Base-by-base conservation (phyloP, 2,888 invertebrate species). In the Andrena fulva region DNA sequence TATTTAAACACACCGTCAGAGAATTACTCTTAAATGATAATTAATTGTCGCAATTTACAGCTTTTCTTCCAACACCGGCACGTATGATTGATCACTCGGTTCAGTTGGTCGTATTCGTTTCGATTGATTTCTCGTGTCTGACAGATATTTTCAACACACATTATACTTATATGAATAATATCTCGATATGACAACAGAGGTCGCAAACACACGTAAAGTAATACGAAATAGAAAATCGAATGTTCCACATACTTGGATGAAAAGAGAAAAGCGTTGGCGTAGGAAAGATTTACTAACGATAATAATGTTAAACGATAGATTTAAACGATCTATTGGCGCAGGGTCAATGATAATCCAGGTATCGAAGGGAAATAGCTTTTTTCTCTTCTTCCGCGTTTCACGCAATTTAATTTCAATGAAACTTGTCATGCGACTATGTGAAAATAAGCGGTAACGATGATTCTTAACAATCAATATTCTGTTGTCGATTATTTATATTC, bases 151-250 rank as follows among this genome's bases (percentile, higher is more conserved):
- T 16, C 42, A 16, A 42, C 29, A 50, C 54, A 52, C 56, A 74
- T 81, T 67, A 80, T 74, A 88, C 86, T 81, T 67, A 80, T 74
- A 88, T 87, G 85, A 89, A 77, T 20, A 27, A 27, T 56, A 3
- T 10, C 10, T 10, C 10, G 24, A 10, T 12, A 88, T 88, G 90
- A 91, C 91, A 91, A 90, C 91, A 91, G 89, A 85, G 89, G 88
- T 81, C 87, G 87, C 88, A 86, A 83, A 87, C 71, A 84, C 78
- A 10, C n/a, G 80, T 75, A 72, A 80, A 87, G 82, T 83, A 84
- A 77, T 85, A 16, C 24, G 69, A 54, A 77, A 80, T 85, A 63
- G 70, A 80, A 52, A 52, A 54, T 69, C 59, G 52, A 83, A 70
- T 68, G 50, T 83, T 31, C 24, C 62, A 42, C 63, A 42, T 16